Evolutionary conservation across 2,888 invertebrate genomes (phyloP), one percentile per base, ranked within the genome.

Genomic region (Amaurobius ferox): DNA sequence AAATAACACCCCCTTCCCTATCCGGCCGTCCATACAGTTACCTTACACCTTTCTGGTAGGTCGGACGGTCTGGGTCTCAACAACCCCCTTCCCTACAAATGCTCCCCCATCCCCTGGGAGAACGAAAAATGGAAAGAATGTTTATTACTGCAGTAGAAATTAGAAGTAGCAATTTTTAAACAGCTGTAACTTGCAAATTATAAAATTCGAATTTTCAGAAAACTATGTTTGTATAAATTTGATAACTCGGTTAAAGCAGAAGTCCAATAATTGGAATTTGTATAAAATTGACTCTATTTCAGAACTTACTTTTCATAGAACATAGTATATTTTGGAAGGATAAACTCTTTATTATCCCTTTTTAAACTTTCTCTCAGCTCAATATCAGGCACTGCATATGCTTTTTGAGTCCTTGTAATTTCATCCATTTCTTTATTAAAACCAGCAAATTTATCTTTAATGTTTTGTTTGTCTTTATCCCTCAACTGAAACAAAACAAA

Each of bases 341-440:
- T 93, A 86, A 95, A 94, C 90, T 96, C 96, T 91, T 96, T 96
- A 92, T 98, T 96, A 92, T 97, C 98, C 16, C 95, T 93, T 91
- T 97, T 97, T 68, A 98, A 93, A 81, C 95, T 94, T 91, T 97
- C 96, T 62, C 98, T 93, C 74, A 98, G 93, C 90, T 97, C 97
- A 0, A 95, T 94, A 92, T 98, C 98, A 0, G 98, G 98, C 90
- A 98, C 96, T 72, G 97, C 96, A 92, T 98, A 98, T 40, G 95
- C 94, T 87, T 96, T 94, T 92, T 98, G 98, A 35, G 94, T 94
- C 89, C 95, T 94, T 0, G 94, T 94, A 16, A 95, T 94, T 90
- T 98, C 98, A 90, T 98, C 98, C 91, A 98, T 95, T 92, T 98
- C 98, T 91, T 97, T 97, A 92, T 98, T 98, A 92, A 98, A 98